Evolutionary conservation across 1,140 invertebrate genomes (phyloP), one percentile per base, ranked within the genome.

Genomic region (Pseudomyrmex cubaensis): DNA sequence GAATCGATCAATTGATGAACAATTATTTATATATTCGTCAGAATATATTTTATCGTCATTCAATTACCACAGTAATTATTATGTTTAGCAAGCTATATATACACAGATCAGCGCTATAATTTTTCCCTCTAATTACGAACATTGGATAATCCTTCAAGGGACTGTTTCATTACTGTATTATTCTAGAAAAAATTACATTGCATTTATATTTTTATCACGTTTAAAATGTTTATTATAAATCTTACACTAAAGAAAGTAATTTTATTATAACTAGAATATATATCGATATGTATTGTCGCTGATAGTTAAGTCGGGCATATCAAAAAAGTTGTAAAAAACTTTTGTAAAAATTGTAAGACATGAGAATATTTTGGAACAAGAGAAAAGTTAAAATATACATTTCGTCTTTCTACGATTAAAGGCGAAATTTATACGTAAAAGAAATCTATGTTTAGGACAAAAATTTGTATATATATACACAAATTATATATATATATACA

Each of bases 61-160:
- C 46, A 78, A 77, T 25, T 20, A 3, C 52, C 25, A 17, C 57
- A 75, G 44, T 66, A 77, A 44, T 66, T 61, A 59, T 48, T 80
- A 59, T 9, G 48, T 50, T 13, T 35, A 50, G 56, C 46, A 70
- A 52, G 2, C 10, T 78, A 46, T 57, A 77, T 13, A 7, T 78
- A 56, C 46, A 77, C 17, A 7, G 9, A 72, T 61, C 13, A 15
- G 59, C 12, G 7, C 10, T 78, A 70, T 46, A 10, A 25, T n/a
- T n/a, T 69, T 13, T 25, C 1, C 20, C 8, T 50, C 59, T 50
- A 59, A 80, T 59, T 13, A 70, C 17, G 48, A 87, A 85, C n/a
- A 86, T 73, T 8, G 25, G 20, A 67, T 64, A 78, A 35, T 87
- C 85, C 85, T 87, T 87, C 85, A 87, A 87, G 85, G 72, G 85